A percentile compares a stretch with the other conserved stretches of the same genome.
phyloP scores from a whole-genome alignment of 2,797 vertebrate species.

The Notolepis coatsorum region DNA sequence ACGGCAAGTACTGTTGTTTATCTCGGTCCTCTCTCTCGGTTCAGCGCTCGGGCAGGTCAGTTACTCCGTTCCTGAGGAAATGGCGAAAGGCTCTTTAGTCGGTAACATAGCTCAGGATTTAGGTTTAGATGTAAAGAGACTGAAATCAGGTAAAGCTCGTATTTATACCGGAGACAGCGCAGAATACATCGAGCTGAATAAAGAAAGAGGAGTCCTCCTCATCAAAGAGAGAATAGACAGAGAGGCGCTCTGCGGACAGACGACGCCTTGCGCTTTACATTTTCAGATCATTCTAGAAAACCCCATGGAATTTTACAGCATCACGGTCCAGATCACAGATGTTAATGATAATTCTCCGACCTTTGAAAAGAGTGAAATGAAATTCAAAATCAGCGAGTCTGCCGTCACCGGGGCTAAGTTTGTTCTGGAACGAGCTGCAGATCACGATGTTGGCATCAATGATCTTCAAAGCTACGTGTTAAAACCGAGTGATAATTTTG shows the following conservation, averaged over 20 bases:
- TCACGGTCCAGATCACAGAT: too few species aligned
- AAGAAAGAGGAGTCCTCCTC: constrained; percentile 63
- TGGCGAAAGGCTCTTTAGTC: constrained; percentile 60
- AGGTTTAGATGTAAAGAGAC: constrained; percentile 51
- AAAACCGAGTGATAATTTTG: too few species aligned
- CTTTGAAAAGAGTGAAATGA: too few species aligned
- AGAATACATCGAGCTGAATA: constrained; percentile 61
- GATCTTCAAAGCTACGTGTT: too few species aligned
- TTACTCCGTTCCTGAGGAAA: constrained; percentile 68
- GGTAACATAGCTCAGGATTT: constrained; percentile 66
- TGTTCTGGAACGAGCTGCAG: too few species aligned
- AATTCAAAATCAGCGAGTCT: too few species aligned
- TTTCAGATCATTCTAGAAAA: too few species aligned
- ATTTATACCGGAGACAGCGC: constrained; percentile 48
- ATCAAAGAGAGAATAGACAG: constrained; percentile 64
- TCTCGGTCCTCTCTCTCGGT: constrained; percentile 33
- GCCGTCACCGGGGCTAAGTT: too few species aligned
- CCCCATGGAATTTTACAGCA: too few species aligned
- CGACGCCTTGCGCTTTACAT: constrained; percentile 63
- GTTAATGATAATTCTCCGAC: too few species aligned
- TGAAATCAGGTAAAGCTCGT: constrained; percentile 55
- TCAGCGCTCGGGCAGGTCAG: constrained; percentile 52
- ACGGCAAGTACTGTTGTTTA: constrained; percentile 55
- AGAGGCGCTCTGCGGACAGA: constrained; percentile 59
- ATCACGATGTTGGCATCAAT: too few species aligned